These are phyloP conservation scores for Tinea semifulvella DNA, from an alignment of 2,888 invertebrate species.

Conservation along the genomic window DNA sequence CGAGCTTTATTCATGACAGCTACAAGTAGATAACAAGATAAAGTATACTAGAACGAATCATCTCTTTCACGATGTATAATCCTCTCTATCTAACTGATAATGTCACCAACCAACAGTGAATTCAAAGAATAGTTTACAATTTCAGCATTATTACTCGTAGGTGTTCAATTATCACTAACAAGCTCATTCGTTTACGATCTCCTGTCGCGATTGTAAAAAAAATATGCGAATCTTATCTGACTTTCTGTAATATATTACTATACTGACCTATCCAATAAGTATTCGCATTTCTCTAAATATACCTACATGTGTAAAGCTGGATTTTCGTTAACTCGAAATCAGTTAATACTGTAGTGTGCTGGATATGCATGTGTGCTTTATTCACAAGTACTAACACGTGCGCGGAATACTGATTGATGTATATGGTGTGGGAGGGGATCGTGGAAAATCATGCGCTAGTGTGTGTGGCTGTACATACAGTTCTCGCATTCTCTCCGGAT, in stretches of 20 bases:
- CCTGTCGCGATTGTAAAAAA: neutral
- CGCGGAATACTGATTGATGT: conserved; percentile 19
- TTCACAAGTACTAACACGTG: conserved; percentile 23
- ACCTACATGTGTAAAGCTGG: conserved; percentile 19
- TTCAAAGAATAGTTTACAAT: too few species aligned
- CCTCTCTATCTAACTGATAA: neutral
- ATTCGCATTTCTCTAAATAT: conserved; percentile 44
- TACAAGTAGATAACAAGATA: too few species aligned
- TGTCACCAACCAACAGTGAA: neutral
- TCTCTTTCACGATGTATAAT: too few species aligned
- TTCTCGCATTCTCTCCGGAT: conserved; percentile 42
- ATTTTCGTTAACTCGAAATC: neutral
- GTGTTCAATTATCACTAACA: neutral
- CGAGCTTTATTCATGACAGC: too few species aligned
- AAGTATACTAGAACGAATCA: too few species aligned
- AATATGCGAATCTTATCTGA: conserved; percentile 23
- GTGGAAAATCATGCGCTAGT: conserved; percentile 17
- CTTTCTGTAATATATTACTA: conserved; percentile 31
- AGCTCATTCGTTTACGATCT: neutral
- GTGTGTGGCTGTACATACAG: conserved; percentile 2
- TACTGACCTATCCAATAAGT: conserved; percentile 51
- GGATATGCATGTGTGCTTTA: conserved; percentile 16
- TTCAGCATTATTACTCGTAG: neutral
- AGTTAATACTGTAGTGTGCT: conserved; percentile 1
- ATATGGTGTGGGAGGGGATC: conserved; percentile 24